Conservation (phyloP, 2,888 invertebrate genomes). For the Poecilobothrus nobilitatus region DNA sequence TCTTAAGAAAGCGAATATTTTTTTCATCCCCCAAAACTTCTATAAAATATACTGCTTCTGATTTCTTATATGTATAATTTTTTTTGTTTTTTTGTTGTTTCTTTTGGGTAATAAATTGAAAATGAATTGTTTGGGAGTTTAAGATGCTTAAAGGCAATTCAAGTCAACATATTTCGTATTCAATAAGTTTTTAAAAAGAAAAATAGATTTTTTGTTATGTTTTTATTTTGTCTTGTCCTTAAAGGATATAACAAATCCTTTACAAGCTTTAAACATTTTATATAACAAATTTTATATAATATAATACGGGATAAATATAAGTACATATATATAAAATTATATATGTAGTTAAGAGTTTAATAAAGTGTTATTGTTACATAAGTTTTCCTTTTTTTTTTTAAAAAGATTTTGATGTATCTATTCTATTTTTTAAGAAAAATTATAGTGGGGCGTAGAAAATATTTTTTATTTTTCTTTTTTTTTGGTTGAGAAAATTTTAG, state of each 20-base stretch:
- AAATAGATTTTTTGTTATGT: not conserved
- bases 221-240: no score
- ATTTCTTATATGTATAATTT: no score
- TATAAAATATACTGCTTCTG: no score
- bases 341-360: not conserved
- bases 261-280: not conserved
- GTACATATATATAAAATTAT: not conserved
- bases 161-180: not conserved
- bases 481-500: no score
- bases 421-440: no score
- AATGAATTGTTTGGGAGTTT: conserved; percentile 2
- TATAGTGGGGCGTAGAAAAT: no score
- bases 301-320: not conserved
- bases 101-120: not conserved
- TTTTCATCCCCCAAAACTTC: no score
- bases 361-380: not conserved
- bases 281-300: no score
- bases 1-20: no score
- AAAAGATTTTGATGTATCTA: no score
- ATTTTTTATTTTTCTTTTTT: no score
- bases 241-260: not conserved
- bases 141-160: not conserved
- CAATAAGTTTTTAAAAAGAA: not conserved
- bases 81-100: not conserved
- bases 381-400: not conserved